Evolutionary conservation across 2,888 invertebrate genomes (phyloP).

Genomic region (Tanytarsus gracilentus): DNA sequence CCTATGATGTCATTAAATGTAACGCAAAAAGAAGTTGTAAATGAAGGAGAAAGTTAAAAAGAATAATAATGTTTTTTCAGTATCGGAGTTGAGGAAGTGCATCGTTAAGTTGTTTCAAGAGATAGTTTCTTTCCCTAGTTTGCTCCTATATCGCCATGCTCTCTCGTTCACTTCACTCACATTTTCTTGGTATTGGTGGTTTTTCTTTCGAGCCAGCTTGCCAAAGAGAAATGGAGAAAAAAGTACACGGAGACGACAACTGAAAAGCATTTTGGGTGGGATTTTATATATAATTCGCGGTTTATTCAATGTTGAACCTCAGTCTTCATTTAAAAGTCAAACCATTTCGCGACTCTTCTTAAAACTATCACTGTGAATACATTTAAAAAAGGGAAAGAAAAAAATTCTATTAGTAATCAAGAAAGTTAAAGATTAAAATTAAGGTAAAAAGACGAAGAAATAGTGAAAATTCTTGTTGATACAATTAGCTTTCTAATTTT

Average conservation of each 20-base stretch:
- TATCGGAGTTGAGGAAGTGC: constrained; percentile 12
- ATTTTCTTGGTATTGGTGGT: neutral
- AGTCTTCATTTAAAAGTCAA: constrained; percentile 16
- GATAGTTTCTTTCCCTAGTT: neutral
- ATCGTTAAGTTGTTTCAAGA: neutral
- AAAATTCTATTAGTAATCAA: neutral
- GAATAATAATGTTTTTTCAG: neutral
- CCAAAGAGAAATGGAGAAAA: constrained; percentile 18
- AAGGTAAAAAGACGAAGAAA: neutral
- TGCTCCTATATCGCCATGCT: neutral
- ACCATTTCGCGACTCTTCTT: constrained; percentile 10
- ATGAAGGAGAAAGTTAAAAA: neutral
- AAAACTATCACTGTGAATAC: neutral
- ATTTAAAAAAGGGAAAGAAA: neutral
- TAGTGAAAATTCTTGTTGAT: neutral
- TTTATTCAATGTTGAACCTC: constrained; percentile 5
- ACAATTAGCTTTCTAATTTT: constrained; percentile 12
- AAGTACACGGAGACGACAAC: neutral
- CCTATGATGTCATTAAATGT: neutral
- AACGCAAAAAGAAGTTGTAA: constrained; percentile 1
- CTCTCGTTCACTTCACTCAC: neutral
- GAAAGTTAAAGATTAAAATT: neutral
- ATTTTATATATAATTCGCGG: constrained; percentile 27
- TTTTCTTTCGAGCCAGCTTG: too few species aligned
- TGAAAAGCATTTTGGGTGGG: constrained; percentile 21